These are phyloP conservation scores for Temnothorax unifasciatus DNA, from an alignment of 2,888 invertebrate genomes.

Conservation along the genomic window DNA sequence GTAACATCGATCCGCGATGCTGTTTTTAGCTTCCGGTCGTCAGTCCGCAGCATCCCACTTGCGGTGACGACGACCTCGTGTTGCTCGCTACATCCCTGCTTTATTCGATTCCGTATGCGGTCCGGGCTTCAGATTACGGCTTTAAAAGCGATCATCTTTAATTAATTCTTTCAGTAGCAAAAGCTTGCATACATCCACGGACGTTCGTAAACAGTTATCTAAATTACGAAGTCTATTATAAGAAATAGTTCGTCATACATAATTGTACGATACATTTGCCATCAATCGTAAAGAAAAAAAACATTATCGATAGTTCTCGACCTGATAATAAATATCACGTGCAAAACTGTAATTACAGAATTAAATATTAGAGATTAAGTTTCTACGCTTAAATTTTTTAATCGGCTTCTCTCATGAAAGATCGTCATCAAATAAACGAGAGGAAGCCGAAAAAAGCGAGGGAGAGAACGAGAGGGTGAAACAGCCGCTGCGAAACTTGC, in stretches of 20 bases:
- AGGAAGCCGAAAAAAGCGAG: not conserved
- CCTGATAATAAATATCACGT: constrained; percentile 2
- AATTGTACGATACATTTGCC: not conserved
- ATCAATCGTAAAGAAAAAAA: not conserved
- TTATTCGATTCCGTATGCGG: not conserved
- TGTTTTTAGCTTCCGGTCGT: constrained; percentile 47
- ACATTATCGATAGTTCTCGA: not conserved
- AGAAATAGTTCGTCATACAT: not conserved
- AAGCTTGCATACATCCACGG: not conserved
- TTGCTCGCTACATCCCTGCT: not conserved
- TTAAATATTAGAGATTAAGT: not conserved
- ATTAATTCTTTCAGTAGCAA: constrained; percentile 13
- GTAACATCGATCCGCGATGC: constrained; percentile 38
- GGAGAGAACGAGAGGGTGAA: constrained; percentile 33
- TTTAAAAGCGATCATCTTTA: constrained; percentile 1
- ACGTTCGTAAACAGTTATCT: not conserved
- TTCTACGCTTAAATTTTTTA: not conserved
- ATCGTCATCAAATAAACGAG: not conserved
- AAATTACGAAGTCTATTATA: not conserved
- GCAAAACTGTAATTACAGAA: not conserved
- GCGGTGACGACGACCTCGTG: constrained; percentile 39
- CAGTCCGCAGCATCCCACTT: constrained; percentile 39
- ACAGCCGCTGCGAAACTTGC: constrained; percentile 55
- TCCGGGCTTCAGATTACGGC: not conserved
- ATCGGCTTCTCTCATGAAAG: not conserved